Conservation (phyloP, 2,797 vertebrate genomes). For the Microctenopoma steveboyesi region DNA sequence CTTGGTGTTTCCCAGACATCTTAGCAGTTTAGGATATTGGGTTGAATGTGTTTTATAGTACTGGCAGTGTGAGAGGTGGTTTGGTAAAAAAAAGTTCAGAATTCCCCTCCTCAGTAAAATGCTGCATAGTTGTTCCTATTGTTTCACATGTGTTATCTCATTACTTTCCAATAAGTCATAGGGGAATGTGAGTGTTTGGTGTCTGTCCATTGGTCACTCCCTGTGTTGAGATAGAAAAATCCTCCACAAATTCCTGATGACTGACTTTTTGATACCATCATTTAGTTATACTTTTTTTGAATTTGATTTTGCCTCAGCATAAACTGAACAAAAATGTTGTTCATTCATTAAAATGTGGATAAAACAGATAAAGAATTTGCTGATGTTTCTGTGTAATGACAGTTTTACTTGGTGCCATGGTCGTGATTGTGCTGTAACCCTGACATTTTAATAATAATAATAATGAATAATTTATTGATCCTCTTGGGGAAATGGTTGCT, state of each 20-base stretch:
- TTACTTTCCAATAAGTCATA: slow-evolving; percentile 4
- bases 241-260: not conserved
- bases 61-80: not conserved
- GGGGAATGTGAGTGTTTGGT: not conserved
- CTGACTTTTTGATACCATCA: no score
- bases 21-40: slow-evolving; percentile 40
- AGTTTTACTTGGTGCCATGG: not conserved
- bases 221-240: slow-evolving; percentile 12
- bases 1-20: slow-evolving; percentile 60
- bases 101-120: slow-evolving; percentile 14
- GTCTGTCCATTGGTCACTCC: slow-evolving; percentile 2
- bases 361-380: not conserved
- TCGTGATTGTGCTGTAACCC: not conserved
- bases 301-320: no score
- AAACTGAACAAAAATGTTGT: no score
- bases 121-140: not conserved
- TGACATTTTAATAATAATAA: no score
- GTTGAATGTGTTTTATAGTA: slow-evolving; percentile 28
- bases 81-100: not conserved
- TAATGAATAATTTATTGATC: no score
- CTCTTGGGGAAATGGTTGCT: no score
- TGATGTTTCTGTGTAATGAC: not conserved
- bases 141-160: not conserved
- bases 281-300: no score
- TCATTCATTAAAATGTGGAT: no score